Base-by-base conservation (phyloP, 2,113 vertebrate species). In the Limnothrissa miodon region DNA sequence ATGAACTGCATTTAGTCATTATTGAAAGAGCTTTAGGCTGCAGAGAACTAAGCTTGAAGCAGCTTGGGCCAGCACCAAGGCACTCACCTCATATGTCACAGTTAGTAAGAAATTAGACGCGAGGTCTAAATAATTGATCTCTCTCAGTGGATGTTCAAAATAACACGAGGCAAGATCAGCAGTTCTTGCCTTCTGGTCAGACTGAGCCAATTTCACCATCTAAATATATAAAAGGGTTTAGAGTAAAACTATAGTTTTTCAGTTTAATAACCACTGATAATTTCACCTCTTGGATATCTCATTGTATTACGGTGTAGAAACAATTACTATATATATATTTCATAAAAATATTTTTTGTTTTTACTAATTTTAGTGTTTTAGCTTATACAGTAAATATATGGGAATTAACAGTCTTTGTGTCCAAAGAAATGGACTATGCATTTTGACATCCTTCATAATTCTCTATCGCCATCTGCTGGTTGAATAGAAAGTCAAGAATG, bases 391-490 rank as follows among this genome's bases (percentile, higher is more conserved):
- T 53, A 53, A 5, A 53, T 23, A 56, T 48, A 23, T 23, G 21
- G 23, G 19, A 4, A 56, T 21, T 56, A 56, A 23, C 51, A 56
- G 7, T 56, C 4, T 29, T 29, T 25, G 10, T 29, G 29, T 11
- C n/a, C n/a, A n/a, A n/a, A 10, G 29, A 25, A 62, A 9, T 29
- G 10, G n/a, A 29, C 1, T 10, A 29, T 25, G n/a, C 29, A 39
- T 74, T 6, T 15, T 5, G 13, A 36, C 13, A 3, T 36, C 56
- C 45, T 44, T 70, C 25, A 7, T 11, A 70, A 82, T 51, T 79
- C 23, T 87, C n/a, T 92, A 39, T 79, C 44, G 82, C 93, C 93
- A 93, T 85, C 91, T 92, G 1, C 78, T 92, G 94, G 91, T 51
- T 62, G 80, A 5, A 79, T 45, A 29, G 86, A 62, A 11, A 25